Evolutionary conservation across 2,888 invertebrate genomes (phyloP), one percentile per base, ranked within the genome.

Genomic region (Gerosis bhagava): DNA sequence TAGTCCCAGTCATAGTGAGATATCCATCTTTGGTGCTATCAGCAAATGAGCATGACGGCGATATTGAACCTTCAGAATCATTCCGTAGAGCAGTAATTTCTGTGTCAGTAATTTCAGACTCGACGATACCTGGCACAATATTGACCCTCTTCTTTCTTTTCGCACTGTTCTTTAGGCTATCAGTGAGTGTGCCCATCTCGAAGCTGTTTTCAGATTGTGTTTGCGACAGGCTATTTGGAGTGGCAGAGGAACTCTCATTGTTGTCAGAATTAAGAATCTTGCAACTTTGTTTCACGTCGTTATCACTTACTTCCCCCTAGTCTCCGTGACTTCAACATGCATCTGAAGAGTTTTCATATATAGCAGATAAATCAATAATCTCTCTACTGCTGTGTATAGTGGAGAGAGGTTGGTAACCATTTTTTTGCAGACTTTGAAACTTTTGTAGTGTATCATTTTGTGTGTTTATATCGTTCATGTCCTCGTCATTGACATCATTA

Each of bases 1-100:
- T 93, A 5, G 94, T 94, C 4, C 94, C 94, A 0, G 92, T 92
- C 92, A 93, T 92, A 2, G 93, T 94, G 32, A 94, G 80, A 62
- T 92, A 93, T 13, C 90, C 88, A 54, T 92, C 92, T 61, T 82
- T 86, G 1, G 86, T 83, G 50, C 68, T 77, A 43, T 88, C 87
- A 21, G 90, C 84, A n/a, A 91, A 70, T 36, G 91, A 92, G 52
- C 87, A 86, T 56, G 92, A 91, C 32, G 90, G 81, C 1, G 92
- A 87, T 53, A 84, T 77, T 21, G 90, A 90, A 3, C 78, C 83
- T 65, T 90, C 90, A 2, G 90, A 90, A 47, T 79, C 83, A 39
- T 81, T 55, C 29, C 75, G 69, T 34, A 83, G 52, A 41, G 80
- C 77, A 39, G 79, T 82, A 10, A 83, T 74, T 70, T 87, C 86